Evolutionary conservation across 1,140 invertebrate genomes (phyloP).

Genomic region (Leptopilina clavipes): DNA sequence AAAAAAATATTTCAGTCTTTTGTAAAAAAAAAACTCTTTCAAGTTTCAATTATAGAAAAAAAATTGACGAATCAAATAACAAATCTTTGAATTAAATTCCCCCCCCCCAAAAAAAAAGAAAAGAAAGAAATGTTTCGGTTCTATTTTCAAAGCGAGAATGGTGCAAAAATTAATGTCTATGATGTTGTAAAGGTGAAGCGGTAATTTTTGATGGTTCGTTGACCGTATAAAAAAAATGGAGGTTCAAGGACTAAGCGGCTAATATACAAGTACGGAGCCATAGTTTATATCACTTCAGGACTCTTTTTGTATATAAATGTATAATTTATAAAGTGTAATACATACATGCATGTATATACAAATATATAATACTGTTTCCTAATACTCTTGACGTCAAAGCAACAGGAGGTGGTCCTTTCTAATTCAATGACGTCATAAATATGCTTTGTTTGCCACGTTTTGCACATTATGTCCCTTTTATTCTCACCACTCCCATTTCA

Average conservation of each 20-base stretch:
- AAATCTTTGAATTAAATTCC: no score
- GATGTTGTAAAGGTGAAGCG: not conserved
- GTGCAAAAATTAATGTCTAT: not conserved
- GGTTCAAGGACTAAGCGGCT: constrained; percentile 58
- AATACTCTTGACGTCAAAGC: constrained; percentile 50
- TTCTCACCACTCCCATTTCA: constrained; percentile 22
- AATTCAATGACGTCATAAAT: constrained; percentile 40
- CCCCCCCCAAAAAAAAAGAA: no score
- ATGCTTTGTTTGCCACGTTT: constrained; percentile 22
- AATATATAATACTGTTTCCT: constrained; percentile 38
- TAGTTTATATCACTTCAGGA: not conserved
- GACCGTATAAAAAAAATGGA: constrained; percentile 50
- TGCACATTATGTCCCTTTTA: constrained; percentile 25
- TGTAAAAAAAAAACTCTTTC: no score
- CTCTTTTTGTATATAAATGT: constrained; percentile 5
- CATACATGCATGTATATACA: not conserved
- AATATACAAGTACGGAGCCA: not conserved
- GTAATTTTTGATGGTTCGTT: constrained; percentile 43
- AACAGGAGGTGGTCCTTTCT: constrained; percentile 49
- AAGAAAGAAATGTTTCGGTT: not conserved
- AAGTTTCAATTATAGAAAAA: not conserved
- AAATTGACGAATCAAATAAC: no score
- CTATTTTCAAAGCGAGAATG: not conserved
- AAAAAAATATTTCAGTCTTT: no score
- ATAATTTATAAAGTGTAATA: not conserved